Conservation (phyloP, 2,797 vertebrate genomes). For the Parauchenoglanis ngamensis region DNA sequence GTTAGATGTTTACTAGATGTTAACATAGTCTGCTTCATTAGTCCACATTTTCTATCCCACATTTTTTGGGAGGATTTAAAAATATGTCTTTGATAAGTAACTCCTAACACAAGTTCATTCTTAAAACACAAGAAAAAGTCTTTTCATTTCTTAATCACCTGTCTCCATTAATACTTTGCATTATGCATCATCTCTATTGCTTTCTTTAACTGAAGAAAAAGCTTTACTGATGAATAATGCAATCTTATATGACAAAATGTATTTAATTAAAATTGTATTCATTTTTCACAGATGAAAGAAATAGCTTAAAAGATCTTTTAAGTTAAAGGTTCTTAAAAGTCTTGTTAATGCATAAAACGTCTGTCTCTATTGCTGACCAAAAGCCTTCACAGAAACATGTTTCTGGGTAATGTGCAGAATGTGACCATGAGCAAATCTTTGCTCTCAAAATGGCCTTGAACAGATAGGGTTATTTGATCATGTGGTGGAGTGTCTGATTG, state of each 20-base stretch:
- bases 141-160: neutral
- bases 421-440: conserved; percentile 39
- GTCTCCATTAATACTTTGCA: neutral
- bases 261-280: neutral
- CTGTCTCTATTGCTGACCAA: neutral
- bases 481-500: conserved; percentile 51
- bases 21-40: neutral
- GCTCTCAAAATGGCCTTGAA: conserved; percentile 55
- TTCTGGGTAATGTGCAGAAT: conserved; percentile 41
- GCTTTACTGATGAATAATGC: neutral
- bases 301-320: too few species aligned
- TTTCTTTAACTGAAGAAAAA: neutral
- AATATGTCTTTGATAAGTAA: neutral
- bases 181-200: neutral
- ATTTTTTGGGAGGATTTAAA: neutral
- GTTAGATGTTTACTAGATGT: neutral
- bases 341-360: neutral
- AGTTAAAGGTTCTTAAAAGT: neutral
- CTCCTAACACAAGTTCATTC: neutral
- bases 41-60: neutral
- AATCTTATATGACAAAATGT: neutral
- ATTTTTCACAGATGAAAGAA: neutral
- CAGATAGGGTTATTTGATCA: conserved; percentile 57
- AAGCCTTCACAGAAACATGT: conserved; percentile 45
- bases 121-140: neutral